phyloP scores from a whole-genome alignment of 1,140 invertebrate genomes.

The Atta colombica region DNA sequence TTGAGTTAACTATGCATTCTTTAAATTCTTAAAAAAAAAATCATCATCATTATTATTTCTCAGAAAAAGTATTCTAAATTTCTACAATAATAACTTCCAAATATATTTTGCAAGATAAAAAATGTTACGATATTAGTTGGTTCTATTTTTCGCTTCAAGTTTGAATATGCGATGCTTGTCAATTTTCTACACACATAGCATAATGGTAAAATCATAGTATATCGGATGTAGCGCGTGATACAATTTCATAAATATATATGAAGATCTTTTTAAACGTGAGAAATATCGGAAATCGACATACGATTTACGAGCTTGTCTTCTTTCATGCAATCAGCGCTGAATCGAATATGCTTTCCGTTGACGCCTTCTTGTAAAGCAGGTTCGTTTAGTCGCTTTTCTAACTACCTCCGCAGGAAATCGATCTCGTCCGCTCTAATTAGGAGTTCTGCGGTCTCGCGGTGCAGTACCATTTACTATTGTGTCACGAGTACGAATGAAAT shows the following conservation, averaged over 20 bases:
- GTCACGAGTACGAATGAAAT: slow-evolving; percentile 48
- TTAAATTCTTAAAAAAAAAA: background rate
- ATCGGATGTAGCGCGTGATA: background rate
- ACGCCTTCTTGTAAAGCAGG: slow-evolving; percentile 18
- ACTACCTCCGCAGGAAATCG: slow-evolving; percentile 60
- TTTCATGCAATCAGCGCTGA: slow-evolving; percentile 30
- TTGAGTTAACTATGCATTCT: too few relatives aligned
- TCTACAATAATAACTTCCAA: background rate
- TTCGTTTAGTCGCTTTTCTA: slow-evolving; percentile 52
- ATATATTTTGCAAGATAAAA: background rate
- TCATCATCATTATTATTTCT: background rate
- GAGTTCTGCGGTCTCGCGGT: slow-evolving; percentile 52
- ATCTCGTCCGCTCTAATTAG: slow-evolving; percentile 69
- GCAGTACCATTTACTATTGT: slow-evolving; percentile 43
- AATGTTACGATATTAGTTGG: background rate
- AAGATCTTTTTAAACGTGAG: background rate
- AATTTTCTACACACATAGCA: background rate
- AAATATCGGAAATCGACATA: slow-evolving; percentile 37
- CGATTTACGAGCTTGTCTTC: background rate
- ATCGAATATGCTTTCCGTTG: slow-evolving; percentile 41
- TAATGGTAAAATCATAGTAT: background rate
- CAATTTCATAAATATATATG: background rate
- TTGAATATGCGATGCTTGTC: background rate
- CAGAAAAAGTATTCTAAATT: background rate
- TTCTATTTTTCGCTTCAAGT: background rate